Evolutionary conservation across 2,888 invertebrate species (phyloP).

Genomic region (Congeria kusceri): DNA sequence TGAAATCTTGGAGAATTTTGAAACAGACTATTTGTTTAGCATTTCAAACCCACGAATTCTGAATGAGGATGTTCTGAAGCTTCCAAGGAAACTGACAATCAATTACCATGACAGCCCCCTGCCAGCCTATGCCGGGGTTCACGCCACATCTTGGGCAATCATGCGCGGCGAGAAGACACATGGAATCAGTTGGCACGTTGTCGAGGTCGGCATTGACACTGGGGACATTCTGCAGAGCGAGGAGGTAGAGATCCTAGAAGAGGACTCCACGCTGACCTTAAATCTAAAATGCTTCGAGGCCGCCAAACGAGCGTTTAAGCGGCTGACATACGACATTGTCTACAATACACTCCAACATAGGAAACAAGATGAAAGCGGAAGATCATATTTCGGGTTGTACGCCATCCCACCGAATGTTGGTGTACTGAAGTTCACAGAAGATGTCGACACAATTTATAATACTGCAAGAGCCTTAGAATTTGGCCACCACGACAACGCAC

Average conservation of each 20-base stretch:
- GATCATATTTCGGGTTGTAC: slow-evolving; percentile 69
- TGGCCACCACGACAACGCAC: slow-evolving; percentile 70
- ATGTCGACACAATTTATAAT: slow-evolving; percentile 53
- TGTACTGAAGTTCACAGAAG: slow-evolving; percentile 57
- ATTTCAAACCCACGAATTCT: slow-evolving; percentile 72
- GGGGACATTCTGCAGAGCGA: slow-evolving; percentile 69
- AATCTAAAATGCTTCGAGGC: slow-evolving; percentile 73
- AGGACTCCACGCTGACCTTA: slow-evolving; percentile 68
- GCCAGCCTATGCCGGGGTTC: slow-evolving; percentile 72
- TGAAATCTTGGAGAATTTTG: slow-evolving; percentile 38
- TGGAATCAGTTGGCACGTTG: slow-evolving; percentile 72
- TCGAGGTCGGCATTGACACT: slow-evolving; percentile 71
- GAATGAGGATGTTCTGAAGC: slow-evolving; percentile 54
- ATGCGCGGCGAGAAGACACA: slow-evolving; percentile 67
- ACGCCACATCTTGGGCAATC: slow-evolving; percentile 73
- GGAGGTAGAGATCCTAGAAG: slow-evolving; percentile 54
- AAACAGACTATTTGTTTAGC: slow-evolving; percentile 68
- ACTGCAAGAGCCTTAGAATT: slow-evolving; percentile 67
- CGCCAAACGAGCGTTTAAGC: slow-evolving; percentile 57
- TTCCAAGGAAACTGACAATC: slow-evolving; percentile 63
- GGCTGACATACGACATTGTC: slow-evolving; percentile 54
- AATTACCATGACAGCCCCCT: slow-evolving; percentile 74
- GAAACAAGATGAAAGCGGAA: slow-evolving; percentile 45
- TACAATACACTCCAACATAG: slow-evolving; percentile 20
- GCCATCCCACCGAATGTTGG: slow-evolving; percentile 70